These are phyloP conservation scores for Ciconia boyciana DNA, from an alignment of 2,113 vertebrate species.

Conservation along the genomic window DNA sequence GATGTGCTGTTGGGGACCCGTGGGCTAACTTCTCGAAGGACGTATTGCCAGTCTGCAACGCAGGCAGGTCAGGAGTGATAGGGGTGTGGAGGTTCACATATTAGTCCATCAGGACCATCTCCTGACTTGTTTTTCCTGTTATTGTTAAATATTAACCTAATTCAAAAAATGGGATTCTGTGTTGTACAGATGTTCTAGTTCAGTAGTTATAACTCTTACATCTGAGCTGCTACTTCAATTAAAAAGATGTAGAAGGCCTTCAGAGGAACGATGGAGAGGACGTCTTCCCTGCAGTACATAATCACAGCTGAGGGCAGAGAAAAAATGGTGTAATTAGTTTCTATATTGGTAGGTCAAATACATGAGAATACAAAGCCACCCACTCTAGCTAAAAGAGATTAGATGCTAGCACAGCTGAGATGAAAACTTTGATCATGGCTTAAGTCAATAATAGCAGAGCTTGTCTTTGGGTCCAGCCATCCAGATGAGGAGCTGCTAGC, in stretches of 20 bases:
- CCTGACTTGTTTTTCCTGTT: background rate
- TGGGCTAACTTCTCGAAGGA: rapidly evolving
- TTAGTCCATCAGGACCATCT: background rate
- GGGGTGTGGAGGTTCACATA: rapidly evolving
- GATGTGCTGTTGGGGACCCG: rapidly evolving
- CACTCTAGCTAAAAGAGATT: background rate
- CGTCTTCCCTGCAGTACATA: background rate
- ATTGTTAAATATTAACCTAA: background rate
- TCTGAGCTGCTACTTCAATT: background rate
- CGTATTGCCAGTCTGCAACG: rapidly evolving
- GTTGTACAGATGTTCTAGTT: background rate
- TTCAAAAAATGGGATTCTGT: background rate
- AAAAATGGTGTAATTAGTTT: background rate
- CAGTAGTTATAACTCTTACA: background rate
- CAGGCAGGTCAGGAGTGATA: background rate
- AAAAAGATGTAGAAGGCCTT: background rate
- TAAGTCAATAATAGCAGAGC: background rate
- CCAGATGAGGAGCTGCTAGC: background rate
- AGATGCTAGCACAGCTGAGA: background rate
- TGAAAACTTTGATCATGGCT: rapidly evolving
- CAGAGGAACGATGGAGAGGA: background rate
- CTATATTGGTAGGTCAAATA: background rate
- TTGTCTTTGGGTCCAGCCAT: background rate
- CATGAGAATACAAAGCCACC: background rate
- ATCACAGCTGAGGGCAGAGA: background rate